Evolutionary conservation across 2,888 invertebrate species (phyloP).

Genomic region (Caenorhabditis sinica): DNA sequence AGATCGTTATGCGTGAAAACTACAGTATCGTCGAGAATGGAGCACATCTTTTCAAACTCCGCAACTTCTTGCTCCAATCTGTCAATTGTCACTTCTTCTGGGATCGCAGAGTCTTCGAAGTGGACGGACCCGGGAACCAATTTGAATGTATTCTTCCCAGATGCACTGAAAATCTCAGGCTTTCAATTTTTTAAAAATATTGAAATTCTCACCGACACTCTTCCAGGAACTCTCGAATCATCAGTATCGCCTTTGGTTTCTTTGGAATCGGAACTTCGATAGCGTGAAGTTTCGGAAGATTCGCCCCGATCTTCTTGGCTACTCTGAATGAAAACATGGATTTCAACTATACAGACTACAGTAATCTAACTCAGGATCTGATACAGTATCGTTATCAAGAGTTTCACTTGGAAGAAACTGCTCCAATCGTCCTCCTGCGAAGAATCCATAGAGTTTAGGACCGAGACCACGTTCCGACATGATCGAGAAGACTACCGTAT

Average conservation of each 20-base stretch:
- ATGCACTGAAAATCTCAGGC: background rate
- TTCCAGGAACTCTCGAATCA: constrained; percentile 36
- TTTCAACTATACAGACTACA: background rate
- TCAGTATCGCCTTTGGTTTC: constrained; percentile 27
- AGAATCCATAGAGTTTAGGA: constrained; percentile 94
- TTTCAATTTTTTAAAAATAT: background rate
- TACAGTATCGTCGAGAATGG: constrained; percentile 19
- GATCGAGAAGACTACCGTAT: constrained; percentile 95
- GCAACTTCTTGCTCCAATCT: constrained; percentile 16
- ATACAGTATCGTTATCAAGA: constrained; percentile 36
- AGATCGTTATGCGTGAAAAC: constrained; percentile 37
- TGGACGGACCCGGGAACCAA: constrained; percentile 25
- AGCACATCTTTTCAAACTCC: constrained; percentile 26
- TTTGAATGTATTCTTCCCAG: constrained; percentile 9
- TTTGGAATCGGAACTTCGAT: constrained; percentile 41
- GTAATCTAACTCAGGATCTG: constrained; percentile 13
- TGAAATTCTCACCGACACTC: background rate
- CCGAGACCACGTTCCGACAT: constrained; percentile 94
- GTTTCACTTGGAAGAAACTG: constrained; percentile 89
- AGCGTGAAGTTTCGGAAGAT: constrained; percentile 36
- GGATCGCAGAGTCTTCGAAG: constrained; percentile 9
- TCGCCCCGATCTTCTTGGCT: constrained; percentile 21
- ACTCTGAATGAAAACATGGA: constrained; percentile 1
- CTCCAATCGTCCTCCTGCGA: constrained; percentile 95
- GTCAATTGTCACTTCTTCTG: constrained; percentile 21